Conservation (phyloP, 2,113 vertebrate species). For the Nettapus auritus region DNA sequence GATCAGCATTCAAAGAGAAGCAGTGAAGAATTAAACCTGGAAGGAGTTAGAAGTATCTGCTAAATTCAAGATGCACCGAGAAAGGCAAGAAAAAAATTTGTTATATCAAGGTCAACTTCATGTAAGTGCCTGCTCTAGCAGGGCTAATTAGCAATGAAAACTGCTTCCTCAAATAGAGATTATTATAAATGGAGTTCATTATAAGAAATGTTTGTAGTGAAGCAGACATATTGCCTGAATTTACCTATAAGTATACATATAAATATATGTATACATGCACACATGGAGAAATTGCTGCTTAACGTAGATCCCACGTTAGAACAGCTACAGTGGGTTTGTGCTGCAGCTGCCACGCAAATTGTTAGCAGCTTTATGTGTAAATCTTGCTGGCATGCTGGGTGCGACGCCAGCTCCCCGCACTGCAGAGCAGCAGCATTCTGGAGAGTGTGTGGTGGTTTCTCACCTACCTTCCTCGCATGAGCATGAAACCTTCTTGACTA, state of each 20-base stretch:
- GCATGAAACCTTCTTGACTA: background rate
- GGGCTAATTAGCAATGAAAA: background rate
- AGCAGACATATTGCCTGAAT: background rate
- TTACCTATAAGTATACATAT: background rate
- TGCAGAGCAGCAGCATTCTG: background rate
- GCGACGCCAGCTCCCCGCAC: background rate
- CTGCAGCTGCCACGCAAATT: background rate
- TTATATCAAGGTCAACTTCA: background rate
- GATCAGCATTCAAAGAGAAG: accelerated
- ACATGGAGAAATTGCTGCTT: background rate
- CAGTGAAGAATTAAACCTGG: background rate
- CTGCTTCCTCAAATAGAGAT: background rate
- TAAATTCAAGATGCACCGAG: background rate
- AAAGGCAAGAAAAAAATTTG: background rate
- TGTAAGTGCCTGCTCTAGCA: background rate
- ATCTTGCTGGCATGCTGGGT: background rate
- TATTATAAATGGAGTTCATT: background rate
- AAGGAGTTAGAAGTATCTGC: background rate
- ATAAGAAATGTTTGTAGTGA: background rate
- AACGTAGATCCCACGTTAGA: background rate
- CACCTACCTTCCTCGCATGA: background rate
- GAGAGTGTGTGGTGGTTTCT: background rate
- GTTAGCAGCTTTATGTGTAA: background rate
- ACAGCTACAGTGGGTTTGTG: background rate
- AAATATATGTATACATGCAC: accelerated